Evolutionary conservation across 23 tunicate species (phyloP).

Genomic region (Ciona savignyi): DNA sequence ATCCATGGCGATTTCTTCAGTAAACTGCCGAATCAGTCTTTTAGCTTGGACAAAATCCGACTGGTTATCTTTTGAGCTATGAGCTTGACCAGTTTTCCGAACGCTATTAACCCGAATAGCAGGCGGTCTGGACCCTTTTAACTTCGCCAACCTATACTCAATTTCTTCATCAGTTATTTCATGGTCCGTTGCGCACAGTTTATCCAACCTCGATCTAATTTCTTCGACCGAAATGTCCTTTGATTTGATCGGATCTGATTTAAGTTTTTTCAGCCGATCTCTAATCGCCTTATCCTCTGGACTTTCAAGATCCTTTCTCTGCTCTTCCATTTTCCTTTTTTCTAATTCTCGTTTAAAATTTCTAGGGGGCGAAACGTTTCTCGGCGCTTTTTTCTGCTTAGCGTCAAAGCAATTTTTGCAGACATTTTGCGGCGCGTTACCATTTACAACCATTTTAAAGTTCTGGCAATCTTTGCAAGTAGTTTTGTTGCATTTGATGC

Average conservation of each 20-base stretch:
- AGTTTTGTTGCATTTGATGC: slow-evolving; percentile 46
- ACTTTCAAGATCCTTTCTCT: slow-evolving; percentile 4
- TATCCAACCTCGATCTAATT: slow-evolving; percentile 55
- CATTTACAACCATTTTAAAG: not conserved
- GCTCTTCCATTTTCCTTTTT: not conserved
- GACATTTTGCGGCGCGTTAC: slow-evolving; percentile 4
- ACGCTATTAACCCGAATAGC: slow-evolving; percentile 75
- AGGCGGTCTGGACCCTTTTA: slow-evolving; percentile 80
- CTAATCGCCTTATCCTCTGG: slow-evolving; percentile 27
- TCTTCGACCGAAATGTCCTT: slow-evolving; percentile 52
- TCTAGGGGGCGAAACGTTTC: slow-evolving; percentile 49
- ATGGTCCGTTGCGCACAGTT: slow-evolving; percentile 41
- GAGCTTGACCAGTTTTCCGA: slow-evolving; percentile 26
- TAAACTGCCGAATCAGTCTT: slow-evolving; percentile 70
- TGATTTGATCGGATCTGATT: not conserved
- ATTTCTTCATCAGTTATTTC: slow-evolving; percentile 63
- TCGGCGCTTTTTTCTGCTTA: slow-evolving; percentile 1
- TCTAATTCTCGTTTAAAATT: slow-evolving; percentile 39
- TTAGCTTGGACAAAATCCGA: slow-evolving; percentile 40
- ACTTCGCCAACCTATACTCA: slow-evolving; percentile 73
- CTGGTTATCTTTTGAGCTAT: slow-evolving; percentile 31
- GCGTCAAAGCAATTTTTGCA: slow-evolving; percentile 32
- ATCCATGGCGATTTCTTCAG: slow-evolving; percentile 76
- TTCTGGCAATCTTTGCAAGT: slow-evolving; percentile 73
- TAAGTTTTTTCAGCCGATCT: slow-evolving; percentile 27